Conservation (phyloP, 2,113 vertebrate species). For the human region DNA sequence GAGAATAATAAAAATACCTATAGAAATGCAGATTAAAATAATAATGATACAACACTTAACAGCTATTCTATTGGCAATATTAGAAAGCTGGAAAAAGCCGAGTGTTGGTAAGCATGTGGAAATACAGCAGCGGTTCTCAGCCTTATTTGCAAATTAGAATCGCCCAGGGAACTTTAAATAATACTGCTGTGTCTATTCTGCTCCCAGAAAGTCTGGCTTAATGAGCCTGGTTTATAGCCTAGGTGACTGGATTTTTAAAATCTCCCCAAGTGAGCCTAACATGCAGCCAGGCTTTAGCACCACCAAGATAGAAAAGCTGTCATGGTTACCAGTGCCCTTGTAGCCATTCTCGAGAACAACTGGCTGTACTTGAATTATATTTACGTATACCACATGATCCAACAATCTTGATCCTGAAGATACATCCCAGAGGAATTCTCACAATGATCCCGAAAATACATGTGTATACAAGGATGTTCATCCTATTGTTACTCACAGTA, state of each 20-base stretch:
- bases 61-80: neutral
- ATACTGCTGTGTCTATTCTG: neutral
- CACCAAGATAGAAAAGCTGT: neutral
- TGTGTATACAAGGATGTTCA: rapidly evolving
- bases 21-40: neutral
- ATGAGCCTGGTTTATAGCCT: neutral
- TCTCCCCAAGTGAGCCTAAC: neutral
- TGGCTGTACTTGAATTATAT: neutral
- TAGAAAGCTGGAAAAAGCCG: neutral
- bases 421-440: neutral
- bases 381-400: neutral
- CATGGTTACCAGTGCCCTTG: rapidly evolving
- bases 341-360: neutral
- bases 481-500: too few species aligned
- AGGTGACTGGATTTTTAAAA: neutral
- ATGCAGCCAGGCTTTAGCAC: neutral
- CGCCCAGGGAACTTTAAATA: neutral
- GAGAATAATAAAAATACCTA: constrained; percentile 11
- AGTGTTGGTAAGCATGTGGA: neutral
- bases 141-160: neutral
- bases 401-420: neutral
- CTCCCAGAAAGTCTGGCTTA: neutral
- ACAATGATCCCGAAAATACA: neutral
- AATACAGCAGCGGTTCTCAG: neutral
- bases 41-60: neutral